Percentiles rank a stretch among this genome's conserved stretches.
Evolutionary conservation across 2,113 vertebrate species (phyloP).

Genomic region (Erinaceus europaeus): DNA sequence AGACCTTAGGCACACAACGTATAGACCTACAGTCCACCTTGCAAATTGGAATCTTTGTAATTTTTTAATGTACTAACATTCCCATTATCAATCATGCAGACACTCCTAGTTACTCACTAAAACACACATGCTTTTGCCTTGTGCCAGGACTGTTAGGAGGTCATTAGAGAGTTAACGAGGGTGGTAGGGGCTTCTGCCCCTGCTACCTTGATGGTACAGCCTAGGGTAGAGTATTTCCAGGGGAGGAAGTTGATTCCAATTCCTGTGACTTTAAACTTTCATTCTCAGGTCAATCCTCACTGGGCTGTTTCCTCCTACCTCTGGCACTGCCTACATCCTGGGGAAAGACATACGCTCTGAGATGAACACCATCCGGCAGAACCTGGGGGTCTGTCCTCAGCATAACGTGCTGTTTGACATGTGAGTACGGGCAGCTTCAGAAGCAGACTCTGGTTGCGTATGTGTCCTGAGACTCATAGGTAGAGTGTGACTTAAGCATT

Average conservation of each 20-base stretch:
- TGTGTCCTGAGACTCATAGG: not conserved
- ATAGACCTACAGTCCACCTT: not conserved
- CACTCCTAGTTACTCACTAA: not conserved
- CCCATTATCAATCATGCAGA: not conserved
- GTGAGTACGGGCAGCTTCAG: slow-evolving; percentile 82
- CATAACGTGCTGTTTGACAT: slow-evolving; percentile 98
- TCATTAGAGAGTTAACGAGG: not conserved
- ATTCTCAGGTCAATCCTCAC: slow-evolving; percentile 94
- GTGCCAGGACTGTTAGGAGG: not conserved
- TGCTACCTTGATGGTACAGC: too few species aligned
- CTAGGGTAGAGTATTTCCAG: not conserved
- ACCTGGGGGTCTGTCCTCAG: slow-evolving; percentile 96
- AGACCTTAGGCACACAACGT: not conserved
- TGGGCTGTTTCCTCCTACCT: slow-evolving; percentile 95
- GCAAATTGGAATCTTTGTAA: not conserved
- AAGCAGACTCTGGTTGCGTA: not conserved
- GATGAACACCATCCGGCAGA: slow-evolving; percentile 91
- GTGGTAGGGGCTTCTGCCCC: not conserved
- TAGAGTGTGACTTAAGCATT: not conserved
- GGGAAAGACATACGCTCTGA: slow-evolving; percentile 94
- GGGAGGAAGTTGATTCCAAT: not conserved
- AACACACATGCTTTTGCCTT: not conserved
- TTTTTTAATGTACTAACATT: not conserved
- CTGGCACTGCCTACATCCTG: slow-evolving; percentile 95
- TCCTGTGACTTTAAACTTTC: not conserved